Percentiles rank a stretch among this genome's conserved stretches.
Conservation (phyloP, 2,888 invertebrate genomes). For the Sepiola atlantica region DNA sequence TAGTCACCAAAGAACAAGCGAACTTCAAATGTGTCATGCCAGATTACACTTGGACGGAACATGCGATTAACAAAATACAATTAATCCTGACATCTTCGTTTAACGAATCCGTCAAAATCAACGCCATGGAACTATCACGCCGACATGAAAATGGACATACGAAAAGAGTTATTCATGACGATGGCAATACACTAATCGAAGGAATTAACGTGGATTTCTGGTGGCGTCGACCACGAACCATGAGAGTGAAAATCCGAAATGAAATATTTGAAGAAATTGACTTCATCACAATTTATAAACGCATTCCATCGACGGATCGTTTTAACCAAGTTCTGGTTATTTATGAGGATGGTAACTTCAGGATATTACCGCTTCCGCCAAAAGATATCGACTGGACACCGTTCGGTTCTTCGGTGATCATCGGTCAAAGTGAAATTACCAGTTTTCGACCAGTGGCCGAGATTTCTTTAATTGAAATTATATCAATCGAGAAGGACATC, state of each 20-base stretch:
- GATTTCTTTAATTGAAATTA: neutral
- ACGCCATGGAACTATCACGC: slow-evolving; percentile 55
- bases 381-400: slow-evolving; percentile 64
- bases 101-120: slow-evolving; percentile 52
- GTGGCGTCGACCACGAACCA: slow-evolving; percentile 62
- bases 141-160: slow-evolving; percentile 58
- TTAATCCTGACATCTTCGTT: slow-evolving; percentile 53
- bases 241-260: slow-evolving; percentile 56
- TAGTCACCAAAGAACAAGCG: slow-evolving; percentile 51
- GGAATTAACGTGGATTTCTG: slow-evolving; percentile 61
- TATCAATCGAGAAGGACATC: slow-evolving; percentile 56
- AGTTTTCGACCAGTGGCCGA: slow-evolving; percentile 58
- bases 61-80: slow-evolving; percentile 55
- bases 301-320: slow-evolving; percentile 59
- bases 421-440: slow-evolving; percentile 60
- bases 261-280: slow-evolving; percentile 53
- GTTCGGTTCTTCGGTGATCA: slow-evolving; percentile 63
- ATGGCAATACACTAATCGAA: slow-evolving; percentile 59
- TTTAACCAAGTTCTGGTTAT: slow-evolving; percentile 62
- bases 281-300: slow-evolving; percentile 59
- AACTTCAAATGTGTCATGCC: slow-evolving; percentile 55
- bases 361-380: slow-evolving; percentile 61
- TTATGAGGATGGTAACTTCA: slow-evolving; percentile 63
- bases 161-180: slow-evolving; percentile 54
- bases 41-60: slow-evolving; percentile 62